Base-by-base conservation (phyloP, 2,797 vertebrate genomes). In the Lerista edwardsae region DNA sequence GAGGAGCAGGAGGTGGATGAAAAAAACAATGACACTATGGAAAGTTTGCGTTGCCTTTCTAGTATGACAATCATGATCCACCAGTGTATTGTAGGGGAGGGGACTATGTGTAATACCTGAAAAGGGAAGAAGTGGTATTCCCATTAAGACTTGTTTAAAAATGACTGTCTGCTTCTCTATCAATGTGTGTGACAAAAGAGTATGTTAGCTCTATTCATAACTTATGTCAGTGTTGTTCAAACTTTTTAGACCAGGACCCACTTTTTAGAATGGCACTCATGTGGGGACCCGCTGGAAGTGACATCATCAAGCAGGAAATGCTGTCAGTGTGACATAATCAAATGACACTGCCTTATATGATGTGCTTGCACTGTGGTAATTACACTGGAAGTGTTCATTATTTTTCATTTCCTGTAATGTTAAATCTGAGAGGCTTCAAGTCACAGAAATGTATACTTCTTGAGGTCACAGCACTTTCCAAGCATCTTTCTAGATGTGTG, bases 1-100 rank as follows among this genome's bases (percentile, higher is more conserved):
- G 98, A 98, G 86, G 97, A 99, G 87, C 97, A 98, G 91, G 95
- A 97, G 59, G 86, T 98, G 84, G 96, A 94, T 91, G 97, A 98
- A 91, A 95, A 93, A 0, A 97, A 99, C 97, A 98, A 91, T 85
- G 93, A 82, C 96, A 96, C 90, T 96, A 98, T 29, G 97, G 98
- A 93, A 97, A 94, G 85, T 78, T 95, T 36, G 14, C 94, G 3
- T 79, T 27, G 27, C 68, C 2, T 25, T 81, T 85, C 80, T 80
- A 85, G 47, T 67, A 76, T 86, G 3, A 3, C 64, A 7, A 7
- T 31, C 25, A 65, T 0, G 0, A 80, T 61, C 51, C 19, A 34
- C 21, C 25, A 34, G 44, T 61, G 21, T 86, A 64, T 89, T 81
- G 55, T 4, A 6, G 59, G 17, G 34, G 21, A 89, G 88, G 80